Conservation (phyloP, 2,888 invertebrate species). For the Dendrolimus pini region DNA sequence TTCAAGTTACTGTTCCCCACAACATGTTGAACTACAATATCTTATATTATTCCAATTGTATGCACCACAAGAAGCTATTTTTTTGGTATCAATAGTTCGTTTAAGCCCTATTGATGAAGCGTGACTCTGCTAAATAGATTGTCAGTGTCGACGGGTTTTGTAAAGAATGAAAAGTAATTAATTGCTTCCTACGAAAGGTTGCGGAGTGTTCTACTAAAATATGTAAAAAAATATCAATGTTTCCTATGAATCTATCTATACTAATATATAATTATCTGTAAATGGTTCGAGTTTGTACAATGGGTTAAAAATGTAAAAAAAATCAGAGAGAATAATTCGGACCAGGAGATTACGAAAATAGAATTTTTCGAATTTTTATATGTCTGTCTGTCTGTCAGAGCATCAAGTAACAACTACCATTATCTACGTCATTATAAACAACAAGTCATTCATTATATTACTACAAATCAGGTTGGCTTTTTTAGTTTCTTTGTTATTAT, state of each 20-base stretch:
- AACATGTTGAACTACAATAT: conserved; percentile 30
- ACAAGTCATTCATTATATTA: no score
- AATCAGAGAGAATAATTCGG: no score
- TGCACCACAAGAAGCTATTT: conserved; percentile 22
- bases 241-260: background rate
- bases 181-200: background rate
- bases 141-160: background rate
- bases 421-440: no score
- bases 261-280: no score
- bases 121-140: background rate
- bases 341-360: no score
- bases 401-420: no score
- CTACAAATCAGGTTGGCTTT: no score
- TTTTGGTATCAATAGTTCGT: conserved; percentile 4
- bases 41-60: conserved; percentile 24
- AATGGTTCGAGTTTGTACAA: no score
- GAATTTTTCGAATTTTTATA: no score
- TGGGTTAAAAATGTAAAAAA: no score
- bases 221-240: background rate
- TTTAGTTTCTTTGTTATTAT: no score
- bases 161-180: background rate
- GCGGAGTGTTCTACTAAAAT: background rate
- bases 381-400: no score
- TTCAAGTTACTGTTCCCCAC: conserved; percentile 59
- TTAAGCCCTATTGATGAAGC: conserved; percentile 7